phyloP scores from a whole-genome alignment of 2,888 invertebrate species.

The Eupithecia pulchellata region DNA sequence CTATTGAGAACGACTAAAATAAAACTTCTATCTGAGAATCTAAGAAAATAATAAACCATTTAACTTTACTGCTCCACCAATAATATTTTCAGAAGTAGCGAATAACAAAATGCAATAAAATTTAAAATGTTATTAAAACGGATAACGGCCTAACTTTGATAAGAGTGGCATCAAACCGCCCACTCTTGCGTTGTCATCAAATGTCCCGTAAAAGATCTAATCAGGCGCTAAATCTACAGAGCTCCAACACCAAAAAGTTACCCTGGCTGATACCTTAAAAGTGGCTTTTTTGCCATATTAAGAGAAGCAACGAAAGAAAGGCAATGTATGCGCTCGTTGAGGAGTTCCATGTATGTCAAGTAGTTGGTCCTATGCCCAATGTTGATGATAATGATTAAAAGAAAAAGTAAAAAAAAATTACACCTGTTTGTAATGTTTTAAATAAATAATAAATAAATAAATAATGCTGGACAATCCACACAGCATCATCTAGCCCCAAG shows the following conservation, averaged over 20 bases:
- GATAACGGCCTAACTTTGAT: constrained; percentile 33
- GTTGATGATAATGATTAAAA: too few species aligned
- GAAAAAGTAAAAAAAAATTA: too few species aligned
- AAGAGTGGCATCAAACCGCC: constrained; percentile 31
- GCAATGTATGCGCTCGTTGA: too few species aligned
- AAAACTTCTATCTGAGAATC: too few species aligned
- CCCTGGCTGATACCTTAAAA: background rate
- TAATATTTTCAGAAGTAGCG: constrained; percentile 19
- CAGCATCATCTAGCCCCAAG: too few species aligned
- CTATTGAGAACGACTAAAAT: constrained; percentile 19
- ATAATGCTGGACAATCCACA: too few species aligned
- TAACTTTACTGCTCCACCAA: constrained; percentile 22
- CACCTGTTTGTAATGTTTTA: too few species aligned
- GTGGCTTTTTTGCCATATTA: background rate
- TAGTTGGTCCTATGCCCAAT: too few species aligned
- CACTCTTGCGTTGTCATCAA: constrained; percentile 27
- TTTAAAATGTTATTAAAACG: constrained; percentile 24
- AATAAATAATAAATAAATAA: too few species aligned
- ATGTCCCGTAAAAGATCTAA: constrained; percentile 28
- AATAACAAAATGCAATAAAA: constrained; percentile 32
- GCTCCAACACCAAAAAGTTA: constrained; percentile 6
- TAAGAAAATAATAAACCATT: constrained; percentile 13
- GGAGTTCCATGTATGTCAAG: too few species aligned
- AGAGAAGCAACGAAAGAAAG: too few species aligned
- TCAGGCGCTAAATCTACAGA: constrained; percentile 17